Conservation (phyloP, 23 tunicate genomes). For the Phallusia fumigata region DNA sequence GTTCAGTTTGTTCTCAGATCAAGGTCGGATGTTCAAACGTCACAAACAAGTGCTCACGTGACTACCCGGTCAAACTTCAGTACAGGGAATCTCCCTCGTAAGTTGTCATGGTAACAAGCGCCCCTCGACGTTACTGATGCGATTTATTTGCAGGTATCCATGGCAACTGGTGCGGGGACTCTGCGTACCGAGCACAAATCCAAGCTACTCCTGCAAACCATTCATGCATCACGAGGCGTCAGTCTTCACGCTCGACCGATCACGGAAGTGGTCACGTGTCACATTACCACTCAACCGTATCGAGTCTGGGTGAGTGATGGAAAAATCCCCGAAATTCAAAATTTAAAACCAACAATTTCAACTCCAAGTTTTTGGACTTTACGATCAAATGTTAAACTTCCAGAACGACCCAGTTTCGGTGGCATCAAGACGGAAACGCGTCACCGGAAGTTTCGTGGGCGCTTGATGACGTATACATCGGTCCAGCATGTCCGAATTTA, state of each 20-base stretch:
- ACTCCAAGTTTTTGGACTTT: no score
- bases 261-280: conserved; percentile 46
- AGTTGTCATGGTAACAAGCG: background rate
- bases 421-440: conserved; percentile 61
- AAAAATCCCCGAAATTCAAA: no score
- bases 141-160: background rate
- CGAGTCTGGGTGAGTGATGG: conserved; percentile 61
- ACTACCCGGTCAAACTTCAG: conserved; percentile 59
- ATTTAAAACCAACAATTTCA: no score
- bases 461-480: conserved; percentile 77
- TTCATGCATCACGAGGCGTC: conserved; percentile 57
- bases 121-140: no score
- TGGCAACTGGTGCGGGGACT: conserved; percentile 56
- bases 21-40: conserved; percentile 61
- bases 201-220: conserved; percentile 31
- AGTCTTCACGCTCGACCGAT: conserved; percentile 28
- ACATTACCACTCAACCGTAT: conserved; percentile 58
- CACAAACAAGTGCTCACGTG: conserved; percentile 34
- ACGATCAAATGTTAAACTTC: no score
- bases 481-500: conserved; percentile 70
- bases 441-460: conserved; percentile 29
- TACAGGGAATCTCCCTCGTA: conserved; percentile 65
- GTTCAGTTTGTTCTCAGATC: no score
- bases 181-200: conserved; percentile 44
- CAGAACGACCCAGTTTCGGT: conserved; percentile 82